Base-by-base conservation (phyloP, 2,113 vertebrate genomes). In the Etheostoma cragini region DNA sequence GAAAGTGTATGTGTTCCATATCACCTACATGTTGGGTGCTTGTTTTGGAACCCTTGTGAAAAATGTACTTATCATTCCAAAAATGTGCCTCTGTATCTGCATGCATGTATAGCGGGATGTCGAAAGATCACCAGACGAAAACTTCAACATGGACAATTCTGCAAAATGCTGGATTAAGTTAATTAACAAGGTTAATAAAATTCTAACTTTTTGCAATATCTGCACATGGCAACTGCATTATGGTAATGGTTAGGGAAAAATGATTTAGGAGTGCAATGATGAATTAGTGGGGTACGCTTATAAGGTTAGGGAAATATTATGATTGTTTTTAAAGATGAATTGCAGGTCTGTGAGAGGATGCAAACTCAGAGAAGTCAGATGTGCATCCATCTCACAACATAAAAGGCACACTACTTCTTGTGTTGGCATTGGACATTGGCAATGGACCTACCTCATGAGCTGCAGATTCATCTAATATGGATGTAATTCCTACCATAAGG, bases 341-440 rank as follows among this genome's bases (percentile, higher is more conserved):
- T 64, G 62, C 38, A 64, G 60, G 33, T 62, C 35, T 62, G 60
- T 42, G 60, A 42, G 35, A 62, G 38, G 62, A 64, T 47, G 24
- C 12, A 16, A 71, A 38, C 38, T 58, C 38, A 22, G 26, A 30
- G 56, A 60, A 61, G 35, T 54, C 22, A 21, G 24, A n/a, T 54
- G 33, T 42, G 30, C 60, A 11, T 8, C 8, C 60, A 66, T 19
- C 26, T 67, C n/a, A 22, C 33, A 19, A 38, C 66, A 67, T 60
- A 33, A 30, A 50, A 33, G 14, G 16, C 26, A n/a, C 21, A 53
- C 14, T 38, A 5, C 26, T 8, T 56, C 15, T 50, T n/a, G 4
- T 45, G 50, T 21, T 46, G 24, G 57, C 22, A 62, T 22, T 52
- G 46, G 73, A 30, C 22, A 30, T 46, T 52, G 46, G 24, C n/a